These are phyloP conservation scores for Patella ulyssiponensis DNA, from an alignment of 2,888 invertebrate species.

Conservation along the genomic window DNA sequence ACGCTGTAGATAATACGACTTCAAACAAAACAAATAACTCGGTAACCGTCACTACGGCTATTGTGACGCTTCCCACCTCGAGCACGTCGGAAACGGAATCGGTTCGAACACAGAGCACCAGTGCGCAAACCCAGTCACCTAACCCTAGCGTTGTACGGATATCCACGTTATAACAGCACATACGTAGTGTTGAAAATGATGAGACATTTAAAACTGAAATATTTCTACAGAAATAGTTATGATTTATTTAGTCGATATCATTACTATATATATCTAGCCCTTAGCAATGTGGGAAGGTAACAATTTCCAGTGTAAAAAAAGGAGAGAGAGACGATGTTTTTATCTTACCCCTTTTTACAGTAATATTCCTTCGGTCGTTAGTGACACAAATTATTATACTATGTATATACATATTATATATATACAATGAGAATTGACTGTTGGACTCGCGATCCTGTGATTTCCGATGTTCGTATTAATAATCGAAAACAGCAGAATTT, in stretches of 20 bases:
- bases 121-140: conserved; percentile 45
- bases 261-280: too few species aligned
- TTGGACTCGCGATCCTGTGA: too few species aligned
- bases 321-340: not conserved
- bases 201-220: conserved; percentile 15
- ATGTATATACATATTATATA: too few species aligned
- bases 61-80: conserved; percentile 60
- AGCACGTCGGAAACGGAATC: conserved; percentile 63
- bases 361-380: too few species aligned
- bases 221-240: not conserved
- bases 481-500: too few species aligned
- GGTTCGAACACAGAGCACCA: conserved; percentile 55
- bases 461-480: too few species aligned
- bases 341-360: too few species aligned
- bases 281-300: too few species aligned
- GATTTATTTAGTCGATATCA: not conserved
- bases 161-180: conserved; percentile 56
- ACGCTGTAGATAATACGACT: conserved; percentile 36
- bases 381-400: too few species aligned
- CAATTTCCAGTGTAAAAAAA: not conserved
- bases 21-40: conserved; percentile 59
- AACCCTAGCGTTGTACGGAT: conserved; percentile 56
- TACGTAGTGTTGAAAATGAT: not conserved
- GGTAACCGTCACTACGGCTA: conserved; percentile 62
- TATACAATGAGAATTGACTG: too few species aligned